phyloP scores from a whole-genome alignment of 2,797 vertebrate species.

The Ataeniobius toweri region DNA sequence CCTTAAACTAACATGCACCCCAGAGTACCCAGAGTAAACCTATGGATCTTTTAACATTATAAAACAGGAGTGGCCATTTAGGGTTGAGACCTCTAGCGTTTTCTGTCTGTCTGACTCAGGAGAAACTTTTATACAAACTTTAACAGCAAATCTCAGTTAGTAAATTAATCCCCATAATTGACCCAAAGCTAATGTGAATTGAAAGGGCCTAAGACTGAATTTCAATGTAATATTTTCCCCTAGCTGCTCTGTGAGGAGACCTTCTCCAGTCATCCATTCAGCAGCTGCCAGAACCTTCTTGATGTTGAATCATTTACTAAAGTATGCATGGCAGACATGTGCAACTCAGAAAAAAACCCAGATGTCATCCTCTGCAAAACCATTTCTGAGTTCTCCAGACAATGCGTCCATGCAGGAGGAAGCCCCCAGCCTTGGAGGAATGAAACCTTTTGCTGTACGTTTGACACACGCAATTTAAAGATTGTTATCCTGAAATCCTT shows the following conservation, averaged over 20 bases:
- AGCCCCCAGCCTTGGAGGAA: constrained; percentile 77
- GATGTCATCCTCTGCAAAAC: constrained; percentile 71
- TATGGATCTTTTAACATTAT: too few relatives aligned
- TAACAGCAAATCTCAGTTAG: too few relatives aligned
- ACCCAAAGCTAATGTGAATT: background rate
- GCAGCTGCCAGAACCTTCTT: constrained; percentile 62
- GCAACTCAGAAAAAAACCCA: constrained; percentile 36
- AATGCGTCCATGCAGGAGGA: constrained; percentile 81
- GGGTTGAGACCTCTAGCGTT: too few relatives aligned
- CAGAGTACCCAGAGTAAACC: too few relatives aligned
- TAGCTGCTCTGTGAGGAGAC: constrained; percentile 75
- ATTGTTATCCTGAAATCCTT: background rate
- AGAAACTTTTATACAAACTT: too few relatives aligned
- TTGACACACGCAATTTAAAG: background rate
- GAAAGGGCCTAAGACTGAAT: background rate
- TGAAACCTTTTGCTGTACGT: constrained; percentile 75
- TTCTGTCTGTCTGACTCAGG: too few relatives aligned
- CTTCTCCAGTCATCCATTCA: constrained; percentile 67
- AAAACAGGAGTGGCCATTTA: too few relatives aligned
- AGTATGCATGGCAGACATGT: constrained; percentile 74
- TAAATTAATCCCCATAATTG: background rate
- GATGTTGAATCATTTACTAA: constrained; percentile 59
- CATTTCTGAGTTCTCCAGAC: constrained; percentile 79
- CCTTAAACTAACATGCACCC: too few relatives aligned
- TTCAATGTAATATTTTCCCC: background rate